phyloP scores from a whole-genome alignment of 2,888 invertebrate genomes.

The Drosophila maculinotata region DNA sequence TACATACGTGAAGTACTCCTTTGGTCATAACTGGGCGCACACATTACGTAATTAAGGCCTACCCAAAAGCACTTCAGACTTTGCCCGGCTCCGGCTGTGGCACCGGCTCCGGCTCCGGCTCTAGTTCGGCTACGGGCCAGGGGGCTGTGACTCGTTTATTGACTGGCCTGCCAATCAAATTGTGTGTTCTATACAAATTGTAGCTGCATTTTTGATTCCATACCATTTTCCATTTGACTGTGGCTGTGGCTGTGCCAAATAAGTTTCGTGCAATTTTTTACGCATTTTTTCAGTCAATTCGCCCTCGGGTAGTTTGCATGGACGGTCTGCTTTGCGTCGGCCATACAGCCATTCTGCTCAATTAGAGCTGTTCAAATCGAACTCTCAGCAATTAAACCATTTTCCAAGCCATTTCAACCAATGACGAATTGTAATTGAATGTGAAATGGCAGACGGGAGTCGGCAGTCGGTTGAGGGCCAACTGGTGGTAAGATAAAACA shows the following conservation, averaged over 20 bases:
- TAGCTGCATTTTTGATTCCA: constrained; percentile 74
- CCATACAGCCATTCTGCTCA: constrained; percentile 60
- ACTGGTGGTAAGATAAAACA: constrained; percentile 8
- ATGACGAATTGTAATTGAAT: constrained; percentile 59
- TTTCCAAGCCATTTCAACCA: constrained; percentile 75
- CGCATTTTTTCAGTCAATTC: constrained; percentile 61
- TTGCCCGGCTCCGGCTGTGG: constrained; percentile 26
- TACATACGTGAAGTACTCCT: constrained; percentile 61
- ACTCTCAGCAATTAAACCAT: constrained; percentile 73
- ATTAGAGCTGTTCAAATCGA: constrained; percentile 70
- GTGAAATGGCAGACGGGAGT: constrained; percentile 1
- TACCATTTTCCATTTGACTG: constrained; percentile 47
- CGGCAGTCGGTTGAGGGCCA: background rate
- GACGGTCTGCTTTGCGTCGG: constrained; percentile 8
- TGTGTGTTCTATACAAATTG: constrained; percentile 69
- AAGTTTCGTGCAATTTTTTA: constrained; percentile 61
- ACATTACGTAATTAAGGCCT: constrained; percentile 81
- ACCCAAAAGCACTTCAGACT: constrained; percentile 80
- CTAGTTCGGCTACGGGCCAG: no score
- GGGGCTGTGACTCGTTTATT: constrained; percentile 51
- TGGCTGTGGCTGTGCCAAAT: constrained; percentile 57
- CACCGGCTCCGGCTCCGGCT: constrained; percentile 1
- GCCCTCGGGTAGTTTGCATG: constrained; percentile 21
- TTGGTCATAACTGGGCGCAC: constrained; percentile 77
- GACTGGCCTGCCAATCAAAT: constrained; percentile 77